A percentile compares a stretch with the other conserved stretches of the same genome.
Evolutionary conservation across 2,797 vertebrate species (phyloP).

Genomic region (Sitta carolinensis): DNA sequence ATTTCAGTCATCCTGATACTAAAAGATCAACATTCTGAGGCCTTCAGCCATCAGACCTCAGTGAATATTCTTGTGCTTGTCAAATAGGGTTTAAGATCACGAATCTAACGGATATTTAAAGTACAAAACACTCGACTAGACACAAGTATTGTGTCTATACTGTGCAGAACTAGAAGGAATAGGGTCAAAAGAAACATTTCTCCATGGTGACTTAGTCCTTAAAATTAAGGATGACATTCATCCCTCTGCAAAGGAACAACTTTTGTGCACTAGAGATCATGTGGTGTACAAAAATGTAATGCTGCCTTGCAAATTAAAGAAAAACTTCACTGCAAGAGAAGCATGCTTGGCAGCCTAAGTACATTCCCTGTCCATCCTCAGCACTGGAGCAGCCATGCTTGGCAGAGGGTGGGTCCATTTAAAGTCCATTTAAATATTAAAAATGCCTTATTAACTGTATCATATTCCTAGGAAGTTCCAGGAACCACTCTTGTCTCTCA

Average conservation of each 20-base stretch:
- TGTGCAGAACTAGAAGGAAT: background rate
- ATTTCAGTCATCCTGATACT: background rate
- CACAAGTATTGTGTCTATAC: background rate
- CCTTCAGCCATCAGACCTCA: background rate
- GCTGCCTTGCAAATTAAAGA: background rate
- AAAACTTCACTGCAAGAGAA: background rate
- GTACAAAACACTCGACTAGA: background rate
- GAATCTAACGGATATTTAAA: background rate
- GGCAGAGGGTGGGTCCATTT: rapidly evolving
- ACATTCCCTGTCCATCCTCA: background rate
- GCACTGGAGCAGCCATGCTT: background rate
- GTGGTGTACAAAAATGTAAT: background rate
- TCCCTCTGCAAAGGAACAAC: background rate
- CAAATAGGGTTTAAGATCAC: background rate
- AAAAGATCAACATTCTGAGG: background rate
- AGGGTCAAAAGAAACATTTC: background rate
- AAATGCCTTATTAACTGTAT: background rate
- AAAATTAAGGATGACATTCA: background rate
- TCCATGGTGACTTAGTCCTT: background rate
- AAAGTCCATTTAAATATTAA: background rate
- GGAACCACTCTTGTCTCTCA: background rate
- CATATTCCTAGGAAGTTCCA: background rate
- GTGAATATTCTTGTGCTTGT: background rate
- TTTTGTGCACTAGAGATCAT: background rate
- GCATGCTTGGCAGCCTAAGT: background rate